A percentile compares a stretch with the other conserved stretches of the same genome.
Evolutionary conservation across 1,140 invertebrate species (phyloP).

Genomic region (Caenorhabditis latens): DNA sequence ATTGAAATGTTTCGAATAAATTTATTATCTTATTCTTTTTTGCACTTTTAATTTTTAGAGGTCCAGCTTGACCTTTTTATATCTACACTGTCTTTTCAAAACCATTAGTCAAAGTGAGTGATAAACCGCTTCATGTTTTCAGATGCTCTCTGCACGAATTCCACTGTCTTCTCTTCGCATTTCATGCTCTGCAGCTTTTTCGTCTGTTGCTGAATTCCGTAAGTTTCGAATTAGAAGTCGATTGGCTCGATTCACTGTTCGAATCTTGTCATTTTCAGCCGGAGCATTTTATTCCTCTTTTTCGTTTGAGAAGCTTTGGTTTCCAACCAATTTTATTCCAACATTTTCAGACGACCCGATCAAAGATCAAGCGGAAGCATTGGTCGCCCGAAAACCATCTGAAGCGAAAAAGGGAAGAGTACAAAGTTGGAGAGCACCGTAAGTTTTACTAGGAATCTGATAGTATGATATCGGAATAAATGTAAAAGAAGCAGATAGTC

Average conservation of each 20-base stretch:
- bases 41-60: no score
- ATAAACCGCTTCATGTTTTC: background rate
- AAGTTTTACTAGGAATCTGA: conserved; percentile 47
- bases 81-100: no score
- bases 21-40: no score
- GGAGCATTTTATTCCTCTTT: background rate
- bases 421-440: conserved; percentile 75
- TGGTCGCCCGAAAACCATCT: conserved; percentile 2
- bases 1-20: no score
- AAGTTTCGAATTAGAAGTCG: background rate
- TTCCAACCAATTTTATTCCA: conserved; percentile 27
- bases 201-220: background rate
- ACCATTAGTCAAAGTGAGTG: no score
- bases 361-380: background rate
- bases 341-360: conserved; percentile 51
- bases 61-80: no score
- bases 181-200: background rate
- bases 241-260: no score
- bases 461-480: background rate
- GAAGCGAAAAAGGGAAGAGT: conserved; percentile 62
- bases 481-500: no score
- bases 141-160: conserved; percentile 5
- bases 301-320: conserved; percentile 4
- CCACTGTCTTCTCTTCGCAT: background rate
- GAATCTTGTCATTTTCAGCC: no score